phyloP scores from a whole-genome alignment of 2,113 vertebrate genomes.

The Varanus salvator region DNA sequence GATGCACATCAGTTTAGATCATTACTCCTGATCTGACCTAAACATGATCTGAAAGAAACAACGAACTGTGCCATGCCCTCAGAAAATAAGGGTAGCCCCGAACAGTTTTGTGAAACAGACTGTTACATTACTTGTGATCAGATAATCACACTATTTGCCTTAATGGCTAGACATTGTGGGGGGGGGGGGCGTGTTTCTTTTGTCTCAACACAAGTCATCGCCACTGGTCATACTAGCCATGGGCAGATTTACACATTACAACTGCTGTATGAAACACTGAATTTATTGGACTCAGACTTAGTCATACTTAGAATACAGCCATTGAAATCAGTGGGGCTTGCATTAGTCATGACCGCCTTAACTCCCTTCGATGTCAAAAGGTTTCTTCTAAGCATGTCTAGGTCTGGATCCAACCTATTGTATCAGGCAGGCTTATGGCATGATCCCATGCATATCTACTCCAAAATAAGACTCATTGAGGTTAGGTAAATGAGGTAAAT shows the following conservation, averaged over 20 bases:
- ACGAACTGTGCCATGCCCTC: neutral
- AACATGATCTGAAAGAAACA: neutral
- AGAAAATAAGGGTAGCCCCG: no score
- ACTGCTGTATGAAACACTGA: neutral
- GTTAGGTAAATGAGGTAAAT: no score
- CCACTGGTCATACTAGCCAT: neutral
- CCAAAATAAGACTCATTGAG: no score
- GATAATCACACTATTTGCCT: neutral
- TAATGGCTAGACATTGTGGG: neutral
- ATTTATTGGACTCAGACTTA: neutral
- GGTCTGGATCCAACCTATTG: no score
- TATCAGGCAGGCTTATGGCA: neutral
- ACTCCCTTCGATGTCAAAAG: no score
- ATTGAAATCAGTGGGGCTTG: no score
- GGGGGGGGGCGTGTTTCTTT: neutral
- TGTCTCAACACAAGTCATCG: neutral
- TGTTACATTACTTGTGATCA: neutral
- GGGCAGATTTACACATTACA: neutral
- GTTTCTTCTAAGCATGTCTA: no score
- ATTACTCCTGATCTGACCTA: neutral
- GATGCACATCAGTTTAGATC: neutral
- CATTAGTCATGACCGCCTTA: no score
- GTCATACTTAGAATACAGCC: no score
- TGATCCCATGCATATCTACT: no score
- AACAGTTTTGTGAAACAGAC: neutral